A percentile compares a stretch with the other conserved stretches of the same genome.
Evolutionary conservation across 2,888 invertebrate species (phyloP).

Genomic region (Apotomis betuletana): DNA sequence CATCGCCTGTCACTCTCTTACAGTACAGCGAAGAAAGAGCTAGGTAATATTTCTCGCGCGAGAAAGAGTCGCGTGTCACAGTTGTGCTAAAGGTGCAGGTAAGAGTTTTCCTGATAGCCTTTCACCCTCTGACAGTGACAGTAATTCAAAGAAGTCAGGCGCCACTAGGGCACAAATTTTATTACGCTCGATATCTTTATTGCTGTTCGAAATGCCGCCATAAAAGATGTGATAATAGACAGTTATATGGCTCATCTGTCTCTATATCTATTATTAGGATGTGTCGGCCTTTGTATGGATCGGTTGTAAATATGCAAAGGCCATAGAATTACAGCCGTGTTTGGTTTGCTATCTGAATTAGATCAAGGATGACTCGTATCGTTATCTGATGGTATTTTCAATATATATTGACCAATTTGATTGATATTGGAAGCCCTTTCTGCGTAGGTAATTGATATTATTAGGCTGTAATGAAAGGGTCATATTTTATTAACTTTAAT

Average conservation of each 20-base stretch:
- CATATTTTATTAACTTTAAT: no score
- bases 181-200: slow-evolving; percentile 69
- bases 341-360: slow-evolving; percentile 9
- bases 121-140: slow-evolving; percentile 2
- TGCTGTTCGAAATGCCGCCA: slow-evolving; percentile 62
- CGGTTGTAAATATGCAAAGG: slow-evolving; percentile 30
- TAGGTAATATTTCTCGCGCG: no score
- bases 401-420: slow-evolving; percentile 2
- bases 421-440: background rate
- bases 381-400: slow-evolving; percentile 1
- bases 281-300: slow-evolving; percentile 30
- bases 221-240: slow-evolving; percentile 70
- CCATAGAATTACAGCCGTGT: slow-evolving; percentile 9
- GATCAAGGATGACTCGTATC: slow-evolving; percentile 9
- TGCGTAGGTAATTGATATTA: no score
- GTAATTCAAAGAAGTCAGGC: slow-evolving; percentile 32
- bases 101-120: background rate
- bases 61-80: no score
- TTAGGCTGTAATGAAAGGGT: no score
- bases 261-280: slow-evolving; percentile 45
- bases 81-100: background rate
- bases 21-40: no score
- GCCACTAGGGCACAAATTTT: slow-evolving; percentile 48
- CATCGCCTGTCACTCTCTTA: no score
- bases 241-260: slow-evolving; percentile 58